Percentiles rank a stretch among this genome's conserved stretches.
These are phyloP conservation scores for Scelioninae gen. 2 DNA, from an alignment of 2,888 invertebrate species.

Conservation along the genomic window DNA sequence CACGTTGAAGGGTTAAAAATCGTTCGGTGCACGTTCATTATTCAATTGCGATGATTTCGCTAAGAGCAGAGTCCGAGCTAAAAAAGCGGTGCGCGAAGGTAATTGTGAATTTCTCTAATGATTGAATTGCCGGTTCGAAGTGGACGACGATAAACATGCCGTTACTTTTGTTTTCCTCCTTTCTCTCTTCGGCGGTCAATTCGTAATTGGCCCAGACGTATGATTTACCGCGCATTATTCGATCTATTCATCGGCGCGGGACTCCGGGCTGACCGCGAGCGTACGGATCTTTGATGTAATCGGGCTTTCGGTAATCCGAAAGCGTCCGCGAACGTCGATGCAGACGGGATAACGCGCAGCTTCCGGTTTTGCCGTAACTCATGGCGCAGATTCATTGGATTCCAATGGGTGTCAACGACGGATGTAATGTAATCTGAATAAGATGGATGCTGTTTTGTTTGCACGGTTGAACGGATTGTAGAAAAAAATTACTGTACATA, in stretches of 20 bases:
- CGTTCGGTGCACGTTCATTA: no score
- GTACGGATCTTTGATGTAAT: constrained; percentile 45
- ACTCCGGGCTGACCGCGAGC: constrained; percentile 30
- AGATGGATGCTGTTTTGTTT: no score
- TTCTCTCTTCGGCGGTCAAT: constrained; percentile 49
- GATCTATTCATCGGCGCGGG: constrained; percentile 47
- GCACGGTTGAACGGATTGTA: no score
- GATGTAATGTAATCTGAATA: no score
- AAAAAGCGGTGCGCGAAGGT: constrained; percentile 9
- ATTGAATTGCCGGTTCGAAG: constrained; percentile 28
- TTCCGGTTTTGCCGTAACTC: constrained; percentile 13
- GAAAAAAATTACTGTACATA: no score
- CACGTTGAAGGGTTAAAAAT: no score
- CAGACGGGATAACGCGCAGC: no score
- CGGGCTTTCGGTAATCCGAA: constrained; percentile 15
- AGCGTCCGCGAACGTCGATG: no score
- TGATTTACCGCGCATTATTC: constrained; percentile 50
- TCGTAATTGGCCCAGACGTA: constrained; percentile 52
- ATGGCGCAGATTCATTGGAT: no score
- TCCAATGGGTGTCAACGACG: no score
- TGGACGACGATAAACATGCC: constrained; percentile 43
- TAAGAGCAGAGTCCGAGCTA: no score
- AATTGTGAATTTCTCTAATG: constrained; percentile 41
- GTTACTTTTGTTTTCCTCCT: constrained; percentile 56
- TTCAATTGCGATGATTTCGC: no score